Conservation (phyloP, 92 coral and sea anemone species). For the Epizoanthus ramosus region DNA sequence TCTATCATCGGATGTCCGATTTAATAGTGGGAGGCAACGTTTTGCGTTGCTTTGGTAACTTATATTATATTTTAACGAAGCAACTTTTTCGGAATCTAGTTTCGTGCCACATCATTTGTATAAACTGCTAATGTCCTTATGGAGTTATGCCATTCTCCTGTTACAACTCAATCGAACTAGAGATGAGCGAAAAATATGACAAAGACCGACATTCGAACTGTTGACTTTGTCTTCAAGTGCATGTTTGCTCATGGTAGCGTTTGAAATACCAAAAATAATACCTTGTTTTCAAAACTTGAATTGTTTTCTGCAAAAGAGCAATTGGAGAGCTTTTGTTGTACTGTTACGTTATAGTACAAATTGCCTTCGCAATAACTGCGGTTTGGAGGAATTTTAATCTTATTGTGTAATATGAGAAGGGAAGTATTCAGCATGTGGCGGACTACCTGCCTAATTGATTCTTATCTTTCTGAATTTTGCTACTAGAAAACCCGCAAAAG, state of each 20-base stretch:
- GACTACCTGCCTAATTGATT: background rate
- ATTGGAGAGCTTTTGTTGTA: slow-evolving; percentile 26
- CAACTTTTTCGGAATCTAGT: background rate
- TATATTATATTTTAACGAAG: background rate
- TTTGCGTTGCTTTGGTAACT: slow-evolving; percentile 14
- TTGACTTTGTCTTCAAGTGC: slow-evolving; percentile 5
- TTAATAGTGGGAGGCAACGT: too few relatives aligned
- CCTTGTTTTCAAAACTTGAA: background rate
- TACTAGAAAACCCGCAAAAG: slow-evolving; percentile 7
- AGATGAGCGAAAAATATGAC: background rate
- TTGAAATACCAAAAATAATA: background rate
- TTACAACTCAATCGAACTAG: background rate
- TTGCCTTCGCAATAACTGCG: slow-evolving; percentile 22
- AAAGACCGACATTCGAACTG: background rate
- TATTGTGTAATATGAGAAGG: background rate
- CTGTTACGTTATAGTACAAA: background rate
- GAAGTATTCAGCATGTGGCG: slow-evolving; percentile 29
- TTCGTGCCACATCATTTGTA: background rate
- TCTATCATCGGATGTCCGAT: too few relatives aligned
- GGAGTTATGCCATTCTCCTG: background rate
- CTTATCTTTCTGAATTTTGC: slow-evolving; percentile 3
- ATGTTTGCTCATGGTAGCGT: background rate
- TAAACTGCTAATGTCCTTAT: background rate
- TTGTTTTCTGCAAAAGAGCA: slow-evolving; percentile 32
- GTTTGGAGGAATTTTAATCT: slow-evolving; percentile 33